Conservation (phyloP, 2,797 vertebrate genomes). For the Megalops cyprinoides region DNA sequence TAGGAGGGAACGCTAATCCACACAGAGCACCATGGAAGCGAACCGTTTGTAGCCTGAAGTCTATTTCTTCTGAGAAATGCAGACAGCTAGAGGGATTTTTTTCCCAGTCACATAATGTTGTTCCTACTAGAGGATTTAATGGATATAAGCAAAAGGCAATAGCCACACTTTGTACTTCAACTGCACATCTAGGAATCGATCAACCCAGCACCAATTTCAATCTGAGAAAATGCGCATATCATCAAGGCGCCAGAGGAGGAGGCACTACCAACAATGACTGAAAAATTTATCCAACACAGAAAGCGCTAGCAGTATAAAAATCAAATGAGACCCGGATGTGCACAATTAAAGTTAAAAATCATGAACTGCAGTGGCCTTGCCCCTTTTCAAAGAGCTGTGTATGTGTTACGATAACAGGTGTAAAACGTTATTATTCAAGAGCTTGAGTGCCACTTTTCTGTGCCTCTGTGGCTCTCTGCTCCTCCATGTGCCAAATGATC, state of each 20-base stretch:
- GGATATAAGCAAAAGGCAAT: not conserved
- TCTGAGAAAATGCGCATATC: too few relatives aligned
- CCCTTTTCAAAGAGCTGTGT: too few relatives aligned
- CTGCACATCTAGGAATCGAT: too few relatives aligned
- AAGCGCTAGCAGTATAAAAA: not conserved
- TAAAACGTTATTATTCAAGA: too few relatives aligned
- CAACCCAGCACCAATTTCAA: not conserved
- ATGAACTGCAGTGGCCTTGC: not conserved
- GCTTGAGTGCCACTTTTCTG: too few relatives aligned
- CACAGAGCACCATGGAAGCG: not conserved
- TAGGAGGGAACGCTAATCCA: constrained; percentile 8
- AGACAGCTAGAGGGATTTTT: not conserved
- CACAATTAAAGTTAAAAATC: not conserved
- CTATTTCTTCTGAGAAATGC: constrained; percentile 9
- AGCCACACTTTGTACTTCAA: not conserved
- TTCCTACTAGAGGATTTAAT: not conserved
- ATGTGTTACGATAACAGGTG: too few relatives aligned
- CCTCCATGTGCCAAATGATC: not conserved
- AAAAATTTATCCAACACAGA: too few relatives aligned
- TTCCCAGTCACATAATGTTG: too few relatives aligned
- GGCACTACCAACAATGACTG: too few relatives aligned
- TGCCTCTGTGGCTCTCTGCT: not conserved
- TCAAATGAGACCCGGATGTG: not conserved
- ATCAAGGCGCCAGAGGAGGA: too few relatives aligned
- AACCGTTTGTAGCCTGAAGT: not conserved